Conservation (phyloP, 2,113 vertebrate genomes). For the Poeciliopsis occidentalis region DNA sequence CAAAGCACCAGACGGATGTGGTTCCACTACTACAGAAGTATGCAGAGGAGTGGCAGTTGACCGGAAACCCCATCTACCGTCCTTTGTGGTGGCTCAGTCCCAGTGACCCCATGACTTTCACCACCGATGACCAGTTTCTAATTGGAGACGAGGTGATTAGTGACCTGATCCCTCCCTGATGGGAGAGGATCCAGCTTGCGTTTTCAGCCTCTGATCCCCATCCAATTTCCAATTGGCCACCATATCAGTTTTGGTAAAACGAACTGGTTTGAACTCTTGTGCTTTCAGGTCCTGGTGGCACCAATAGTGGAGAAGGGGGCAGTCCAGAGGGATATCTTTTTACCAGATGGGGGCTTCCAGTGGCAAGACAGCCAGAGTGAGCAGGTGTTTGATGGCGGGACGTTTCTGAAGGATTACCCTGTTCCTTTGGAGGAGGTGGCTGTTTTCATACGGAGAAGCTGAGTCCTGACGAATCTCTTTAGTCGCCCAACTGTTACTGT, state of each 20-base stretch:
- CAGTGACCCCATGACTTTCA: constrained; percentile 81
- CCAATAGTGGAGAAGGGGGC: constrained; percentile 86
- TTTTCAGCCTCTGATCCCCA: constrained; percentile 10
- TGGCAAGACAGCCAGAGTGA: constrained; percentile 85
- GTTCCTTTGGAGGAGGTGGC: constrained; percentile 84
- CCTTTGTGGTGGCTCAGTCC: constrained; percentile 91
- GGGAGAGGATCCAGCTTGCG: constrained; percentile 22
- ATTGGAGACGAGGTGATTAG: constrained; percentile 92
- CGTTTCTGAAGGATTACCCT: constrained; percentile 82
- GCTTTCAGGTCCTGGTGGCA: constrained; percentile 86
- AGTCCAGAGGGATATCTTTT: constrained; percentile 83
- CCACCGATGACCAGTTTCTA: constrained; percentile 88
- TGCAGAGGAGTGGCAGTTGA: constrained; percentile 80
- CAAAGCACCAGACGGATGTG: constrained; percentile 82
- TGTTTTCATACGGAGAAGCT: constrained; percentile 79
- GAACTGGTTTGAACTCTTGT: constrained; percentile 18
- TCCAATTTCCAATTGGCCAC: not conserved
- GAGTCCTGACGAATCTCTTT: constrained; percentile 57
- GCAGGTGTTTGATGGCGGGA: constrained; percentile 87
- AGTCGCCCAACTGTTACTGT: constrained; percentile 60
- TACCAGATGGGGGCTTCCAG: constrained; percentile 82
- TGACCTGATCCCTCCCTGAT: constrained; percentile 55
- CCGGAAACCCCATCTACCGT: constrained; percentile 85
- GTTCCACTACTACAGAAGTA: constrained; percentile 84
- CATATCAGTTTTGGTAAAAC: constrained; percentile 20